Evolutionary conservation across 2,888 invertebrate species (phyloP).

Genomic region (Rotaria sp.): DNA sequence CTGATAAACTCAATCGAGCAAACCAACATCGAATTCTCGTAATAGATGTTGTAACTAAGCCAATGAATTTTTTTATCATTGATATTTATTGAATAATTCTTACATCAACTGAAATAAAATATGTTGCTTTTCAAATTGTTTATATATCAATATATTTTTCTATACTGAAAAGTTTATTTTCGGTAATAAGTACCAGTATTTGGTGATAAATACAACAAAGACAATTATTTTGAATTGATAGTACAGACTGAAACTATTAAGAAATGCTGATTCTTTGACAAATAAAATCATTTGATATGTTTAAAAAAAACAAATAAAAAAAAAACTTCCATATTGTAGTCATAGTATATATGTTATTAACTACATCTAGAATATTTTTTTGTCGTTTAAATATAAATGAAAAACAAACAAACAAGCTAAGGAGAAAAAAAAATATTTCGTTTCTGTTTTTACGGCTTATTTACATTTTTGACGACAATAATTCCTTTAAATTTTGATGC

Average conservation of each 20-base stretch:
- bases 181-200: conserved; percentile 46
- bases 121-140: conserved; percentile 44
- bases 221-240: conserved; percentile 38
- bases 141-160: conserved; percentile 42
- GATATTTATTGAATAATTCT: conserved; percentile 46
- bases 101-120: conserved; percentile 44
- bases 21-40: too few species aligned
- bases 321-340: background rate
- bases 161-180: conserved; percentile 44
- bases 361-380: background rate
- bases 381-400: too few species aligned
- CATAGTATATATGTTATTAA: background rate
- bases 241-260: too few species aligned
- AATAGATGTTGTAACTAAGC: too few species aligned
- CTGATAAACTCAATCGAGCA: too few species aligned
- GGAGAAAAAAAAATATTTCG: too few species aligned
- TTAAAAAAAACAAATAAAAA: background rate
- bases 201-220: conserved; percentile 46
- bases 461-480: conserved; percentile 37
- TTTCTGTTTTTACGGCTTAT: background rate
- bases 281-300: too few species aligned
- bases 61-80: too few species aligned
- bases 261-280: too few species aligned
- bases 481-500: conserved; percentile 40
- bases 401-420: too few species aligned